phyloP scores from a whole-genome alignment of 2,888 invertebrate genomes.

The Ectemnius cavifrons region DNA sequence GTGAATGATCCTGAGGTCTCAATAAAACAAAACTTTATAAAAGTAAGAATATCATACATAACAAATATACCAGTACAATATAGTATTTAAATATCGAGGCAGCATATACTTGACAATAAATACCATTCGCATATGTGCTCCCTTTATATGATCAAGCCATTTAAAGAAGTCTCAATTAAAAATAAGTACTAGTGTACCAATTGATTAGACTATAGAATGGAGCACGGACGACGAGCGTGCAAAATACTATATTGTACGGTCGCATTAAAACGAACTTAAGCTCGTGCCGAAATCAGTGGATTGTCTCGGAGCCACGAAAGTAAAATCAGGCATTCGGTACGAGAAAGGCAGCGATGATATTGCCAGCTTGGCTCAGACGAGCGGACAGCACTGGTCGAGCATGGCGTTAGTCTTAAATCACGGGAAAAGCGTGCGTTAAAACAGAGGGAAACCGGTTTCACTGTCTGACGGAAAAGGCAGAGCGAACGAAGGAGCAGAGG shows the following conservation, averaged over 20 bases:
- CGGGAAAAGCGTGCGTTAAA: slow-evolving; percentile 25
- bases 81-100: background rate
- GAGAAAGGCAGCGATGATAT: background rate
- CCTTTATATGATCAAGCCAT: background rate
- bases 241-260: background rate
- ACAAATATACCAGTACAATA: no score
- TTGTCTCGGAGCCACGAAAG: background rate
- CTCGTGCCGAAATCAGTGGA: background rate
- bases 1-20: slow-evolving; percentile 20
- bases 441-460: slow-evolving; percentile 46
- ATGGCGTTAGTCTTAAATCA: slow-evolving; percentile 7
- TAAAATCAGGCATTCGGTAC: background rate
- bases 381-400: slow-evolving; percentile 34
- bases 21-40: background rate
- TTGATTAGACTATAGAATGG: background rate
- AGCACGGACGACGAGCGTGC: no score
- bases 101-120: no score
- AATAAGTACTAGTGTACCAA: background rate
- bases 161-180: slow-evolving; percentile 3
- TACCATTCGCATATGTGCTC: no score
- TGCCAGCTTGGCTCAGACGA: background rate
- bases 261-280: background rate
- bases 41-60: slow-evolving; percentile 4
- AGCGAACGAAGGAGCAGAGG: slow-evolving; percentile 26
- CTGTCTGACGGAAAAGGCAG: slow-evolving; percentile 29